Conservation (phyloP, 2,113 vertebrate species). For the Egretta garzetta region DNA sequence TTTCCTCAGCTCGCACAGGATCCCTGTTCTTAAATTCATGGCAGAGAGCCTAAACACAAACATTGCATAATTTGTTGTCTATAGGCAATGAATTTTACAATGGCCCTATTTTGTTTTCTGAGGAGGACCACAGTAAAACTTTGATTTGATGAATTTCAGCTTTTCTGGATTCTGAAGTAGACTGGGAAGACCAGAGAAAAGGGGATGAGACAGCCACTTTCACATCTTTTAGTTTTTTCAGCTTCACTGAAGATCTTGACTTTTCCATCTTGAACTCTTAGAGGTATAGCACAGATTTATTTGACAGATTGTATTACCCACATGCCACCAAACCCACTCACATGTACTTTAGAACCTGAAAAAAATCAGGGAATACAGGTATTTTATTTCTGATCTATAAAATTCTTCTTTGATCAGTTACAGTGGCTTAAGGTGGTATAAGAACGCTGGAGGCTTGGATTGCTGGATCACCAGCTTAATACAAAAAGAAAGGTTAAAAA, state of each 20-base stretch:
- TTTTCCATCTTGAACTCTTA: not conserved
- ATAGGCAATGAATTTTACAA: not conserved
- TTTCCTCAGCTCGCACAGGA: not conserved
- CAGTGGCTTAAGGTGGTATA: not conserved
- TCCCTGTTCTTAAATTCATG: not conserved
- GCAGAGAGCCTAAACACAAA: not conserved
- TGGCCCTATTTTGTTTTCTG: not conserved
- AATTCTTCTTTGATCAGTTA: not conserved
- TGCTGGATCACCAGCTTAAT: not conserved
- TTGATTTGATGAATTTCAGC: not conserved
- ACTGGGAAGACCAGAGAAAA: not conserved
- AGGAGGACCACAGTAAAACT: not conserved
- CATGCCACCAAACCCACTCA: not conserved
- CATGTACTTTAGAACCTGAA: not conserved
- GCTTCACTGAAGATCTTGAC: not conserved
- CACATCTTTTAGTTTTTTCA: not conserved
- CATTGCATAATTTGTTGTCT: not conserved
- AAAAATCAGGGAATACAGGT: not conserved
- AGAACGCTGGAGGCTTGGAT: not conserved
- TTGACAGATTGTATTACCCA: not conserved
- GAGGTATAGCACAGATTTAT: not conserved
- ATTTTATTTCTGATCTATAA: not conserved
- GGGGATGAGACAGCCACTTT: not conserved
- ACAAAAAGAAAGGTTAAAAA: not conserved
- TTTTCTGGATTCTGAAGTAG: not conserved